These are phyloP conservation scores for Callocephalon fimbriatum DNA, from an alignment of 2,113 vertebrate species.

Conservation along the genomic window DNA sequence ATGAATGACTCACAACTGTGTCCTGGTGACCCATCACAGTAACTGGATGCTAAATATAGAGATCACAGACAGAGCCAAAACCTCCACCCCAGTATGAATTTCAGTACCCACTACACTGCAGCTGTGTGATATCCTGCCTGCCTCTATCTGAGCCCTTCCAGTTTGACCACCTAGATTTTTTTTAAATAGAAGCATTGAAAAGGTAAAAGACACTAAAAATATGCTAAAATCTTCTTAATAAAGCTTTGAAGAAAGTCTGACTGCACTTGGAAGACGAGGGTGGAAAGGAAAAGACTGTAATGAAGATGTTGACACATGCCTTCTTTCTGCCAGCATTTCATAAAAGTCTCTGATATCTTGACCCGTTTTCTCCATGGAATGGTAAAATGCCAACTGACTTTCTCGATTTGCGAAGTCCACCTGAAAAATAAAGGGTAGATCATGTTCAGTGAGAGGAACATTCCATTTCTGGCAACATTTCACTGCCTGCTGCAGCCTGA, in stretches of 20 bases:
- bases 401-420: slow-evolving; percentile 99
- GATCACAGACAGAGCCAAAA: background rate
- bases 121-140: background rate
- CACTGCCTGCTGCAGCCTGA: background rate
- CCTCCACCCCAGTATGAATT: background rate
- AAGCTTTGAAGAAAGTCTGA: background rate
- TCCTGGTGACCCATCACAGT: background rate
- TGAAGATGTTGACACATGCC: slow-evolving; percentile 71
- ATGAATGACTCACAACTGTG: background rate
- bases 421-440: slow-evolving; percentile 63
- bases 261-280: background rate
- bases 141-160: background rate
- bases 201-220: background rate
- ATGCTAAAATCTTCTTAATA: background rate
- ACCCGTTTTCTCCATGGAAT: slow-evolving; percentile 97
- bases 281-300: background rate
- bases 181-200: accelerated
- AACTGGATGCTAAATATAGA: background rate
- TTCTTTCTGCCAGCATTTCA: slow-evolving; percentile 93
- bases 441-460: background rate
- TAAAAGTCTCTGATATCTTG: slow-evolving; percentile 98
- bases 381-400: slow-evolving; percentile 97
- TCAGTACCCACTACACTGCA: background rate
- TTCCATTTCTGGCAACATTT: background rate
- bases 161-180: background rate